Evolutionary conservation across 2,113 vertebrate genomes (phyloP).

Genomic region (Dendropsophus ebraccatus): DNA sequence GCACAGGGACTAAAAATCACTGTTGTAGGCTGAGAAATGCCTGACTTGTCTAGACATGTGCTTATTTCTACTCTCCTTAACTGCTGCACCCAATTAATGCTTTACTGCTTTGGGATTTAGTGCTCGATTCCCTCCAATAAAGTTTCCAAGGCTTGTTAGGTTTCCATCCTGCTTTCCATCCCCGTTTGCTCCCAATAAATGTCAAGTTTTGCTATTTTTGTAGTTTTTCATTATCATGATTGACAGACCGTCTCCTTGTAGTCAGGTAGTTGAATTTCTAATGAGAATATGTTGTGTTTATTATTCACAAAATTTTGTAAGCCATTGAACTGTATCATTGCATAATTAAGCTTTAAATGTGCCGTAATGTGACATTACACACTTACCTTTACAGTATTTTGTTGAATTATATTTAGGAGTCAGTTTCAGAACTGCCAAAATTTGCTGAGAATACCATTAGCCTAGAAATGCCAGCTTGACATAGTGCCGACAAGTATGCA

Average conservation of each 20-base stretch:
- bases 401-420: constrained; percentile 35
- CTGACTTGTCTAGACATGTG: too few species aligned
- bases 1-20: too few species aligned
- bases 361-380: constrained; percentile 41
- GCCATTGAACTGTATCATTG: constrained; percentile 51
- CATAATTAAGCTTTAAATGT: constrained; percentile 54
- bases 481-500: constrained; percentile 30
- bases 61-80: neutral
- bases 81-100: neutral
- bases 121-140: neutral
- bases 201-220: neutral
- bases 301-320: constrained; percentile 39
- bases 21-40: too few species aligned
- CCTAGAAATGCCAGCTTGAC: constrained; percentile 59
- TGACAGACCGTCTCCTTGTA: constrained; percentile 21
- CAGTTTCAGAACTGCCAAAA: constrained; percentile 42
- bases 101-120: neutral
- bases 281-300: constrained; percentile 40
- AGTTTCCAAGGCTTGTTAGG: neutral
- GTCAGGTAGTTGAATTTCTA: constrained; percentile 40
- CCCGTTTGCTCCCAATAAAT: constrained; percentile 3
- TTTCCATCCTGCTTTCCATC: constrained; percentile 14
- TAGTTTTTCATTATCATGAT: constrained; percentile 26
- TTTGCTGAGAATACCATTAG: constrained; percentile 53
- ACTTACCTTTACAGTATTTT: constrained; percentile 44